A percentile compares a stretch with the other conserved stretches of the same genome.
Evolutionary conservation across 2,113 vertebrate species (phyloP).

Genomic region (Gallinago undulata): DNA sequence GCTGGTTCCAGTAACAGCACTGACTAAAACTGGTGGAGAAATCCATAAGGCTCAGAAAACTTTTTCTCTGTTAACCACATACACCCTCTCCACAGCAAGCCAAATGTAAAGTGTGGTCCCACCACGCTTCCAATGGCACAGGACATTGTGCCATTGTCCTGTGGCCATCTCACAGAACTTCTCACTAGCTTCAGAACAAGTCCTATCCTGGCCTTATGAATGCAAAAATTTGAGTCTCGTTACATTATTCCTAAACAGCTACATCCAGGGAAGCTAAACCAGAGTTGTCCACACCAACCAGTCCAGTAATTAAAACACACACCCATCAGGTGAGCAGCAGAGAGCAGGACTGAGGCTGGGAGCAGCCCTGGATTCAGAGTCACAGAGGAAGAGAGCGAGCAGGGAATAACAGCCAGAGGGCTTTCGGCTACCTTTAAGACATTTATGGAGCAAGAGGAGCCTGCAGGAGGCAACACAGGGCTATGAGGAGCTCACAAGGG

Average conservation of each 20-base stretch:
- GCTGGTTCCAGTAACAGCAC: neutral
- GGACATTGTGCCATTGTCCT: neutral
- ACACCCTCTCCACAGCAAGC: neutral
- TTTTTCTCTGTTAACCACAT: neutral
- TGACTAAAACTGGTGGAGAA: neutral
- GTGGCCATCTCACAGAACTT: too few relatives aligned
- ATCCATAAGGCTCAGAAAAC: neutral
- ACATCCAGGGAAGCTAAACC: neutral
- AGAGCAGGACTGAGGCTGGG: rapidly evolving
- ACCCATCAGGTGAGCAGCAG: neutral
- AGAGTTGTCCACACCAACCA: neutral
- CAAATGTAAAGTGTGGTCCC: neutral
- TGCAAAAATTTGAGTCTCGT: rapidly evolving
- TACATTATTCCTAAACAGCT: neutral
- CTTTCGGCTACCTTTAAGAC: neutral
- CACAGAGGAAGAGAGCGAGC: rapidly evolving
- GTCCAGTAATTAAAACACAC: neutral
- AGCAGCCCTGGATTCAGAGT: neutral
- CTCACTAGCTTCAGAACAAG: neutral
- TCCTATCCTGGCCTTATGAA: neutral
- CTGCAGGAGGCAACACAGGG: rapidly evolving
- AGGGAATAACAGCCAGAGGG: neutral
- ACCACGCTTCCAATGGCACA: neutral
- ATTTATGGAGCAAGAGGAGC: neutral
- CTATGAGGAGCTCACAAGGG: neutral